Base-by-base conservation (phyloP, 2,797 vertebrate genomes). In the Apodemus agrarius region DNA sequence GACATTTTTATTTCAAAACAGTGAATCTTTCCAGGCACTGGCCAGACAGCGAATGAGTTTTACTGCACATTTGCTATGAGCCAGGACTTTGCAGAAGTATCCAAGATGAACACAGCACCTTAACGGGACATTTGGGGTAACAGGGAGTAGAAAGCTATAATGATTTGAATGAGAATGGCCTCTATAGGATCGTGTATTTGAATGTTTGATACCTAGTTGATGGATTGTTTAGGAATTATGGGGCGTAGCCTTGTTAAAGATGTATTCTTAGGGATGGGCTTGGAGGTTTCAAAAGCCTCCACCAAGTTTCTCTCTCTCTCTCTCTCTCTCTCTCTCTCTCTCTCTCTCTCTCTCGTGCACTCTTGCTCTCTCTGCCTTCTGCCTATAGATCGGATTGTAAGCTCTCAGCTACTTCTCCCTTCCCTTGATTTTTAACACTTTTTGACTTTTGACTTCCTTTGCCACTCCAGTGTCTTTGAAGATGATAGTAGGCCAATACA, bases 1-100 rank as follows among this genome's bases (percentile, higher is more conserved):
- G 40, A 49, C 19, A 2, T 63, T 67, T 96, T 96, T 72, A 89
- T 72, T 93, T 93, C 59, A 31, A 69, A 80, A 61, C n/a, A 79
- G 3, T 75, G 80, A 82, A 74, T 67, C 40, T 22, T 49, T 34
- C 37, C 12, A 2, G 63, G 43, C 86, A 92, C 31, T 21, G 24
- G 16, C 85, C 43, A 79, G 83, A 37, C 29, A 88, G 17, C 14
- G 6, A 52, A 31, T 7, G 67, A 17, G 7, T 74, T 85, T 96
- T 65, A 24, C 40, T 90, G 86, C 76, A 63, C 17, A 61, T 0
- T 3, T 59, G n/a, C 5, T 91, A 72, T 59, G 57, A 80, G 31
- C 12, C 31, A n/a, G 43, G 17, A 54, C 67, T 80, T 93, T 52
- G 26, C 63, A 54, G 43, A 65, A 87, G 26, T 43, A 34, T 78